Base-by-base conservation (phyloP, 2,113 vertebrate genomes). In the Etheostoma cragini region DNA sequence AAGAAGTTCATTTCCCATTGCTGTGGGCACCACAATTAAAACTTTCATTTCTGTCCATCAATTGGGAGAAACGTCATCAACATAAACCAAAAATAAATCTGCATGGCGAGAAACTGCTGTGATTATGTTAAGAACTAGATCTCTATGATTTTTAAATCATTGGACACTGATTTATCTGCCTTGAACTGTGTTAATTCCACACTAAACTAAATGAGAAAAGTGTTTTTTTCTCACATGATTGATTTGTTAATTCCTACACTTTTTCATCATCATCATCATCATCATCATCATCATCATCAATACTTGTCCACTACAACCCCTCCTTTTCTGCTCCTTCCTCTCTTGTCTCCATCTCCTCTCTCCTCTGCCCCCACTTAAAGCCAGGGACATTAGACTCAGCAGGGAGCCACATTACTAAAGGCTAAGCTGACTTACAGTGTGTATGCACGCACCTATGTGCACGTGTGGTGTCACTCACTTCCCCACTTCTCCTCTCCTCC, bases 321-420 rank as follows among this genome's bases (percentile, higher is more conserved):
- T 75, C 45, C 26, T 50, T 13, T 5, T 5, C 0, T 8, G 8
- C 16, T 60, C 70, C 49, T 35, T n/a, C 49, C 1, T 45, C 21
- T 45, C 6, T 21, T 2, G 19, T 26, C 46, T 38, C 62, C 22
- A 0, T 54, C 24, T 72, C 57, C 22, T 73, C 67, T 80, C 74
- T 21, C 21, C 22, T 49, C 50, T 80, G 52, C 21, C 17, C 56
- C 47, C 38, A 71, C 70, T 57, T 49, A 4, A 47, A 83, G 72
- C 26, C 62, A 62, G 15, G 71, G 69, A 47, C 62, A 60, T 81
- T 54, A 73, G 56, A 71, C 64, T 72, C 89, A 82, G 83, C 82
- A 71, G 72, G 66, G 68, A 72, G 57, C 21, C 64, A 64, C 78
- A 73, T 80, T 62, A 65, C 77, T 46, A 7, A 30, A 75, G 65